Evolutionary conservation across 2,797 vertebrate species (phyloP).

Genomic region (Aeoliscus strigatus): DNA sequence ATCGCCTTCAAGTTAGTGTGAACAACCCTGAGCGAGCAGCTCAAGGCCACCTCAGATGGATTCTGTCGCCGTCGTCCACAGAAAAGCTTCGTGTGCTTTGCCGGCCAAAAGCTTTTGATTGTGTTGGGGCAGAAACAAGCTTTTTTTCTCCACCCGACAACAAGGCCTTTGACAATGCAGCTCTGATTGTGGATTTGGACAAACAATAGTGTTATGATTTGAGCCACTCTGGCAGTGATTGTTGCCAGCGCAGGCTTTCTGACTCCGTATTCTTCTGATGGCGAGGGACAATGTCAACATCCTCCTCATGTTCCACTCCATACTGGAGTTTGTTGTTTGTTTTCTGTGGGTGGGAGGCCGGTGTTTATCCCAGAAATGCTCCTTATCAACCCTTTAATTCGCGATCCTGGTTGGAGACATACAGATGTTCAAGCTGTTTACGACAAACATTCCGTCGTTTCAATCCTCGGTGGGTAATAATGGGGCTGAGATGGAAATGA

Average conservation of each 20-base stretch:
- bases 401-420: conserved; percentile 2
- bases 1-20: conserved; percentile 6
- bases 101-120: conserved; percentile 44
- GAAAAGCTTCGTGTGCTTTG: conserved; percentile 22
- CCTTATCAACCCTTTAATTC: conserved; percentile 12
- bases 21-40: background rate
- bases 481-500: no score
- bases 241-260: conserved; percentile 35
- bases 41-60: conserved; percentile 21
- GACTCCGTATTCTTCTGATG: conserved; percentile 33
- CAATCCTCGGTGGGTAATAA: no score
- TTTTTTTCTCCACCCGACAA: conserved; percentile 29
- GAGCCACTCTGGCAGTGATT: conserved; percentile 49
- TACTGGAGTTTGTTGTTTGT: conserved; percentile 16
- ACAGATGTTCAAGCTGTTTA: no score
- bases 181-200: conserved; percentile 62
- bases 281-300: conserved; percentile 27
- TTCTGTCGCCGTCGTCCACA: conserved; percentile 18
- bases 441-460: no score
- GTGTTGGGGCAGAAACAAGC: conserved; percentile 21
- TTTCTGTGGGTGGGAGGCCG: conserved; percentile 9
- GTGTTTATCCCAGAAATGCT: background rate
- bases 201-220: conserved; percentile 64
- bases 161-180: conserved; percentile 46
- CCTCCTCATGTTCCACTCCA: conserved; percentile 30